A percentile compares a stretch with the other conserved stretches of the same genome.
Evolutionary conservation across 2,113 vertebrate genomes (phyloP).

Genomic region (Actenoides hombroni): DNA sequence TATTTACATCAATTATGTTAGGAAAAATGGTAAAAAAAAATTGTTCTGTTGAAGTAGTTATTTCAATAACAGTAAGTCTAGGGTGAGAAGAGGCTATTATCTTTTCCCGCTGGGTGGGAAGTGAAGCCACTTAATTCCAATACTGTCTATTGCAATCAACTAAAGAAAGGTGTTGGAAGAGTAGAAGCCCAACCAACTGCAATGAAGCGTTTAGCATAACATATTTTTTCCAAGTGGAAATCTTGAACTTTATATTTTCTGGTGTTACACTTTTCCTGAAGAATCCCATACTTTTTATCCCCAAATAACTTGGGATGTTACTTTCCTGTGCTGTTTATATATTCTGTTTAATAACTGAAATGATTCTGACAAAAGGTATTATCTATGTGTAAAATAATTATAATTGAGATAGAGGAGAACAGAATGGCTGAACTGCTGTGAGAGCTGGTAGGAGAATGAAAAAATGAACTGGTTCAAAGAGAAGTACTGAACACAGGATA

Average conservation of each 20-base stretch:
- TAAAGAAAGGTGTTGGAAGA: not conserved
- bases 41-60: not conserved
- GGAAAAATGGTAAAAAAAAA: not conserved
- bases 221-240: not conserved
- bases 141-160: not conserved
- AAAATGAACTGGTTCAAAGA: not conserved
- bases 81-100: not conserved
- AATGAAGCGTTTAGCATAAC: not conserved
- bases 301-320: not conserved
- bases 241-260: not conserved
- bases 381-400: not conserved
- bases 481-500: not conserved
- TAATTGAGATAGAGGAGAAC: not conserved
- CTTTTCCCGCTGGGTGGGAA: not conserved
- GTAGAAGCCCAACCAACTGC: not conserved
- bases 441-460: not conserved
- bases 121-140: not conserved
- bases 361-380: not conserved
- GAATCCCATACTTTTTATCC: not conserved
- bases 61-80: not conserved
- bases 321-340: not conserved
- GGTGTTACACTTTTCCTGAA: not conserved
- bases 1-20: not conserved
- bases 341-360: not conserved
- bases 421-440: not conserved